Evolutionary conservation across 2,797 vertebrate genomes (phyloP), one percentile per base, ranked within the genome.

Genomic region (Antrozous pallidus): DNA sequence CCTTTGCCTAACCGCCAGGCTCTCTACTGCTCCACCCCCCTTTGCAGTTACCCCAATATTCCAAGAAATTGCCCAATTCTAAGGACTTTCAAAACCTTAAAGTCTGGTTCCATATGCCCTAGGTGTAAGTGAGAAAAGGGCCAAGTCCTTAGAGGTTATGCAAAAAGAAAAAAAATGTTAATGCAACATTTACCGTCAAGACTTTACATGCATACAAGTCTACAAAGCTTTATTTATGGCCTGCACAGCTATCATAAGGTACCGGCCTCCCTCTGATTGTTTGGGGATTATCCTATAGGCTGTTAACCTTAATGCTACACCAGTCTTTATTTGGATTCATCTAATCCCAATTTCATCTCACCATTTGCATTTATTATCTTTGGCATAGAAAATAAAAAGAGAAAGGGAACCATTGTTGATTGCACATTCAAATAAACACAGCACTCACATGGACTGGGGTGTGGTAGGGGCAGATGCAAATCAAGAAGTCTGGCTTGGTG

Each of bases 21-120:
- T 90, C 45, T 81, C 65, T 22, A 86, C 31, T 84, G n/a, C 81
- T 18, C 22, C 22, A 31, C 31, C 22, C n/a, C 45, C 61, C 86
- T 92, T 93, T 88, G 89, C 24, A 94, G 96, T 96, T 93, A 93
- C 93, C 95, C 95, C 93, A 95, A 73, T 95, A 95, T 97, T 97
- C 85, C 90, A 96, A 97, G 94, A 97, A 97, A 95, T 96, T 97
- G 90, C 96, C 81, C 73, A 96, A 96, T 91, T 96, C 31, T 17
- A 94, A 94, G 77, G 82, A 70, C 91, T 95, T 97, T 96, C 87
- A 94, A 97, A 97, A 95, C 47, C 74, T 93, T 79, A 79, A 89
- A 67, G 78, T 73, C 82, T 93, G 28, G 40, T 69, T 91, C 69
- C 77, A 82, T 82, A 83, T 6, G 38, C 45, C 78, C 69, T 85